Conservation (phyloP, 23 tunicate genomes). For the Ciona savignyi region DNA sequence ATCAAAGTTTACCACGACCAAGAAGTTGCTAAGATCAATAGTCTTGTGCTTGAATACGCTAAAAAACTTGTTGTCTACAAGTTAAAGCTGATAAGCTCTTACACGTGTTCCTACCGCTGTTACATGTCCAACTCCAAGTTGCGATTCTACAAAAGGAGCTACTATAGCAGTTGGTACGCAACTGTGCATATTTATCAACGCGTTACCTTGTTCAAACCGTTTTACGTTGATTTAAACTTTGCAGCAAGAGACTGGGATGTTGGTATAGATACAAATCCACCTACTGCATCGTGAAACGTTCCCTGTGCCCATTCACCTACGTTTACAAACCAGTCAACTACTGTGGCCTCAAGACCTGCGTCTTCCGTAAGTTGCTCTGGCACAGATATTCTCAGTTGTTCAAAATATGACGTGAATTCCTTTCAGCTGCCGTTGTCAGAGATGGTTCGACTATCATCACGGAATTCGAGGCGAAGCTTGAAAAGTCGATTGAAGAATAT, state of each 20-base stretch:
- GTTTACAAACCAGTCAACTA: not conserved
- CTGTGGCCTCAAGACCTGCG: slow-evolving; percentile 1
- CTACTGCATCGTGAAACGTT: not conserved
- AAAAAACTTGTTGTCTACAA: not conserved
- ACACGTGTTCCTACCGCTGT: slow-evolving; percentile 3
- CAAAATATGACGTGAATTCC: too few relatives aligned
- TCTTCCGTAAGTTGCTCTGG: not conserved
- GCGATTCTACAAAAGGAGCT: slow-evolving; percentile 9
- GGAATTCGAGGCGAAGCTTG: too few relatives aligned
- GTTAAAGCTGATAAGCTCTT: not conserved
- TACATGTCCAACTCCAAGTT: not conserved
- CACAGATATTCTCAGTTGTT: too few relatives aligned
- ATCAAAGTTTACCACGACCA: too few relatives aligned
- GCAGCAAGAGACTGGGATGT: not conserved
- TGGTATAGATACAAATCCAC: slow-evolving; percentile 1
- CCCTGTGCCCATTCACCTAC: slow-evolving; percentile 1
- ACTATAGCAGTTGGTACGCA: slow-evolving; percentile 2
- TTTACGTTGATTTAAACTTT: not conserved
- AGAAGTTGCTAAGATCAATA: too few relatives aligned
- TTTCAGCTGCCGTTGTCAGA: too few relatives aligned
- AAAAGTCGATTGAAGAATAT: too few relatives aligned
- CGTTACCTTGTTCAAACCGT: not conserved
- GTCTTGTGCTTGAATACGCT: too few relatives aligned
- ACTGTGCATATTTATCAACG: not conserved
- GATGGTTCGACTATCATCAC: too few relatives aligned